Conservation (phyloP, 2,797 vertebrate genomes). For the Lates japonicus region DNA sequence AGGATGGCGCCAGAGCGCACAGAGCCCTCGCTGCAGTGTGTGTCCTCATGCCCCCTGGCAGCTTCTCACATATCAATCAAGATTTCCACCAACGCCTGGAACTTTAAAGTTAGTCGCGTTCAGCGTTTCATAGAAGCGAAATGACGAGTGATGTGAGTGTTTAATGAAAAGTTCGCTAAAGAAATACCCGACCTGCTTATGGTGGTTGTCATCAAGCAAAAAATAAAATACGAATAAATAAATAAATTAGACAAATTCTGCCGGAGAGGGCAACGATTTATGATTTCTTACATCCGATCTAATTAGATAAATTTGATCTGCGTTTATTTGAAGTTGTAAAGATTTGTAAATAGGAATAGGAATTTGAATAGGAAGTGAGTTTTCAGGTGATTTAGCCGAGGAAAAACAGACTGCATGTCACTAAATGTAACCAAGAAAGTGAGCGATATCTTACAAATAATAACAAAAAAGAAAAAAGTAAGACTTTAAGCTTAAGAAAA, state of each 20-base stretch:
- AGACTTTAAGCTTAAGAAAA: not conserved
- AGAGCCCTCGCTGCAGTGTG: slow-evolving; percentile 35
- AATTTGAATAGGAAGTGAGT: not conserved
- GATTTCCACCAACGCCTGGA: slow-evolving; percentile 12
- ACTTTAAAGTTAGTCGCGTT: slow-evolving; percentile 34
- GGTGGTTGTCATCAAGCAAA: not conserved
- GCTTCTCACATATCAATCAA: slow-evolving; percentile 49
- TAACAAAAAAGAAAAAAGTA: not conserved
- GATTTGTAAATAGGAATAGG: not conserved
- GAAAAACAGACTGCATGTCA: not conserved
- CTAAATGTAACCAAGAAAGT: not conserved
- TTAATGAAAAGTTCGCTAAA: not conserved
- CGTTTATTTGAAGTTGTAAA: not conserved
- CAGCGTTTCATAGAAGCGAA: slow-evolving; percentile 14
- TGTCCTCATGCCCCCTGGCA: slow-evolving; percentile 45
- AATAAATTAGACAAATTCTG: not conserved
- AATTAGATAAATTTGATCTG: not conserved
- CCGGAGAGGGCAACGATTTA: not conserved
- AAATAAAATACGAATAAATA: not conserved
- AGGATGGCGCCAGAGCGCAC: slow-evolving; percentile 84
- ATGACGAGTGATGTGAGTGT: not conserved
- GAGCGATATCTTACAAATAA: not conserved
- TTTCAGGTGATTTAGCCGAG: not conserved
- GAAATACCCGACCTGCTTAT: not conserved
- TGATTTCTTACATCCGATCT: not conserved